These are phyloP conservation scores for Scartelaos histophorus DNA, from an alignment of 2,113 vertebrate genomes.

Conservation along the genomic window DNA sequence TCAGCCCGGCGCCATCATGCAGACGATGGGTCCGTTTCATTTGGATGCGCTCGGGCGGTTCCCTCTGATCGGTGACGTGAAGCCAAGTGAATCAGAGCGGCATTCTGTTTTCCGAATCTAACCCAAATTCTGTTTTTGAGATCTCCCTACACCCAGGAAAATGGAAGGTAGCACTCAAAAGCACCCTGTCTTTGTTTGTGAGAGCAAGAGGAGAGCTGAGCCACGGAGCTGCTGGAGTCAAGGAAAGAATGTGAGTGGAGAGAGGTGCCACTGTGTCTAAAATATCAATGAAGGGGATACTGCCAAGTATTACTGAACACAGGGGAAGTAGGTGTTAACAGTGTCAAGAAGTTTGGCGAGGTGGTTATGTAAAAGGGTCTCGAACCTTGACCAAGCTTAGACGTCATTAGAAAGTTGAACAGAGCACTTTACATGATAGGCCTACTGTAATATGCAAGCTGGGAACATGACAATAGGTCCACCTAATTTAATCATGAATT, in stretches of 20 bases:
- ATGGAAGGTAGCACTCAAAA: conserved; percentile 49
- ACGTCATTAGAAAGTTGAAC: neutral
- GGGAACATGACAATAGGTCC: neutral
- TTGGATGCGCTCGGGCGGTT: conserved; percentile 63
- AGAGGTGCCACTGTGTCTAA: conserved; percentile 70
- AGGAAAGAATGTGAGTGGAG: conserved; percentile 68
- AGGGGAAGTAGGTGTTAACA: conserved; percentile 40
- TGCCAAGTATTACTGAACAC: conserved; percentile 58
- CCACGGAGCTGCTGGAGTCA: conserved; percentile 64
- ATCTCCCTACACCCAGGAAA: conserved; percentile 53
- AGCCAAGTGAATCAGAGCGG: conserved; percentile 69
- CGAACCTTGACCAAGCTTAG: neutral
- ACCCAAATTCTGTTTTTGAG: conserved; percentile 58
- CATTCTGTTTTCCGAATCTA: conserved; percentile 55
- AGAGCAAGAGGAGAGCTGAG: conserved; percentile 62
- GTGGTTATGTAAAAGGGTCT: neutral
- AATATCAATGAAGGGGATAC: conserved; percentile 72
- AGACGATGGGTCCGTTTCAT: conserved; percentile 63
- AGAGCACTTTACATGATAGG: neutral
- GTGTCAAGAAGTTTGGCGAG: conserved; percentile 11
- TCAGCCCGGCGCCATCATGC: conserved; percentile 62
- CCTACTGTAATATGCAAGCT: neutral
- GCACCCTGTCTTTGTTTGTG: conserved; percentile 57
- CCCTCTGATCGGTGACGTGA: conserved; percentile 62
- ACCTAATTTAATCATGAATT: neutral